A percentile compares a stretch with the other conserved stretches of the same genome.
Evolutionary conservation across 30 jellyfish, hydroid and myxozoan species (phyloP).

Genomic region (Phacellophora camtschatica): DNA sequence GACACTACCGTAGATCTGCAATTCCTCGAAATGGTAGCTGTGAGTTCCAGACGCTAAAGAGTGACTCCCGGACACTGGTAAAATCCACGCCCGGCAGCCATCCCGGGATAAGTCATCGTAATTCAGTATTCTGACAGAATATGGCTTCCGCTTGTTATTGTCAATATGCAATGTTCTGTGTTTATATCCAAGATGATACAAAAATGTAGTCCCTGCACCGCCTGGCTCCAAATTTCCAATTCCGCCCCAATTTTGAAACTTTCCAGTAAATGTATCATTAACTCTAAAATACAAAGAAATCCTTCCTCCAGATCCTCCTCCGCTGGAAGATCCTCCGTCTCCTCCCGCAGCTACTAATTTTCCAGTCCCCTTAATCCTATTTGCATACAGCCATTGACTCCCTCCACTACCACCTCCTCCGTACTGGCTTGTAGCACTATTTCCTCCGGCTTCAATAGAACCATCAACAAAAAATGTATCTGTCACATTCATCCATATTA

Average conservation of each 20-base stretch:
- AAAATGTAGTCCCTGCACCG: conserved; percentile 62
- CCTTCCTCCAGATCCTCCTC: conserved; percentile 72
- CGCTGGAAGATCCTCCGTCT: conserved; percentile 42
- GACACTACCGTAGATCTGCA: conserved; percentile 52
- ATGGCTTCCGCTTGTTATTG: conserved; percentile 49
- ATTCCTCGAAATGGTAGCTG: conserved; percentile 58
- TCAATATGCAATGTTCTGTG: conserved; percentile 53
- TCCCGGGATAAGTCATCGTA: conserved; percentile 30
- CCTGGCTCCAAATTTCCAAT: conserved; percentile 57
- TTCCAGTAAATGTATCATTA: conserved; percentile 53
- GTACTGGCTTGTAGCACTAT: conserved; percentile 8
- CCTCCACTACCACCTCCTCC: conserved; percentile 81
- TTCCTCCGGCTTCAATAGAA: conserved; percentile 25
- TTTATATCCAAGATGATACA: conserved; percentile 43
- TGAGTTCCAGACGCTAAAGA: conserved; percentile 39
- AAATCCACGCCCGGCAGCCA: conserved; percentile 62
- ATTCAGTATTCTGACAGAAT: neutral
- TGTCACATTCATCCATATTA: conserved; percentile 54
- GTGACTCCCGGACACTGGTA: conserved; percentile 66
- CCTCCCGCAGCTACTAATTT: conserved; percentile 49
- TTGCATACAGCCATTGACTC: conserved; percentile 62
- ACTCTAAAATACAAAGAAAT: conserved; percentile 52
- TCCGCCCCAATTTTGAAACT: conserved; percentile 54
- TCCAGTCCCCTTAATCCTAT: conserved; percentile 57
- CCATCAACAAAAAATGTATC: conserved; percentile 56